phyloP scores from a whole-genome alignment of 1,140 invertebrate genomes.

The Callitettix versicolor region DNA sequence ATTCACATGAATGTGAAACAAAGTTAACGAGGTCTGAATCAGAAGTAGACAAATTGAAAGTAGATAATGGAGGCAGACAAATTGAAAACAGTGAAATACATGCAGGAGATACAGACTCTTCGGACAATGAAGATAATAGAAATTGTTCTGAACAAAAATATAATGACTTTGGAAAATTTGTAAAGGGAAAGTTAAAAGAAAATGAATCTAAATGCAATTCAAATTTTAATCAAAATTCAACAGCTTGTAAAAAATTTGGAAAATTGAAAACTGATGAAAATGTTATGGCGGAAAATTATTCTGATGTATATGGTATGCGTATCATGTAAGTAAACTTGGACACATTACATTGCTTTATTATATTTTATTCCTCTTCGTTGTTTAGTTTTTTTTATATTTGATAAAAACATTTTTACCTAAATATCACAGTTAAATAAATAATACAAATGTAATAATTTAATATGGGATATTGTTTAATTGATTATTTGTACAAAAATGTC shows the following conservation, averaged over 20 bases:
- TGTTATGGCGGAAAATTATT: slow-evolving; percentile 37
- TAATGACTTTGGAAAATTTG: slow-evolving; percentile 51
- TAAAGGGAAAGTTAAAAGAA: slow-evolving; percentile 46
- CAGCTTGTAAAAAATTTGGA: slow-evolving; percentile 15
- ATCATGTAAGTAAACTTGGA: slow-evolving; percentile 32
- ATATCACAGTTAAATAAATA: background rate
- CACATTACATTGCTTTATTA: background rate
- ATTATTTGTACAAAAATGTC: background rate
- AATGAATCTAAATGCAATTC: background rate
- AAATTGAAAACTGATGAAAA: slow-evolving; percentile 12
- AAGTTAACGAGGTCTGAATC: no score
- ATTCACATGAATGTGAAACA: no score
- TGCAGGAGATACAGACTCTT: slow-evolving; percentile 54
- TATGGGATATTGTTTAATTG: background rate
- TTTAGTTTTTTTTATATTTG: background rate
- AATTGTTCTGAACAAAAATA: slow-evolving; percentile 59
- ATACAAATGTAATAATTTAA: background rate
- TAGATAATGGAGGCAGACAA: background rate
- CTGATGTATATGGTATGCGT: slow-evolving; percentile 68
- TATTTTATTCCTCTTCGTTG: background rate
- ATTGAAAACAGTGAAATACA: slow-evolving; percentile 39
- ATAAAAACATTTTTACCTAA: background rate
- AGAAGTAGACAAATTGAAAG: no score
- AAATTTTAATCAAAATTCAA: background rate
- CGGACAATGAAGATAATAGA: slow-evolving; percentile 67